phyloP scores from a whole-genome alignment of 2,888 invertebrate species.

The Dolichomitus sp. region DNA sequence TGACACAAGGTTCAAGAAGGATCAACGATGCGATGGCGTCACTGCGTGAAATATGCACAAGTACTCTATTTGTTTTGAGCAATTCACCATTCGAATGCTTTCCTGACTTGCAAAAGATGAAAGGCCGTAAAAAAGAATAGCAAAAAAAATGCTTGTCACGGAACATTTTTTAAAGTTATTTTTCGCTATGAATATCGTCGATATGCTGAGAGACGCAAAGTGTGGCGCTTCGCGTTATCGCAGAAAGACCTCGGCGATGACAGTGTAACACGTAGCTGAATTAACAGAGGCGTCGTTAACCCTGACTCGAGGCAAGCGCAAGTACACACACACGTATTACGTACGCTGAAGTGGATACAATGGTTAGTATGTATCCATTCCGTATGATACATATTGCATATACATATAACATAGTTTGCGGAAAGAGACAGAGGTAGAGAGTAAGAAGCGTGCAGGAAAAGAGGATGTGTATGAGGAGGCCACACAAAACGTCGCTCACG shows the following conservation, averaged over 20 bases:
- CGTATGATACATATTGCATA: constrained; percentile 5
- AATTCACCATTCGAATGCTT: constrained; percentile 7
- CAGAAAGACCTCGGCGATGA: constrained; percentile 45
- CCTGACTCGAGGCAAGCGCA: constrained; percentile 48
- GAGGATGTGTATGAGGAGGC: constrained; percentile 26
- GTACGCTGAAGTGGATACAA: constrained; percentile 12
- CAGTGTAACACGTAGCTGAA: constrained; percentile 29
- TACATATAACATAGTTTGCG: constrained; percentile 5
- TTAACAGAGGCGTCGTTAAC: constrained; percentile 56
- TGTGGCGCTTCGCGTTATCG: constrained; percentile 43
- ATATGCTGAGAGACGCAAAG: not conserved
- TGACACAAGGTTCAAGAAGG: constrained; percentile 28
- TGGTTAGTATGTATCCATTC: constrained; percentile 3
- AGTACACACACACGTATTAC: constrained; percentile 17
- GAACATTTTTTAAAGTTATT: constrained; percentile 16
- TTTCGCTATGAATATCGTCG: constrained; percentile 12
- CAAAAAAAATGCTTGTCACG: constrained; percentile 19
- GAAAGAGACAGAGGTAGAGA: constrained; percentile 22
- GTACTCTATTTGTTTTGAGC: constrained; percentile 14
- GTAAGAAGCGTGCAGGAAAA: not conserved
- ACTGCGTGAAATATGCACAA: constrained; percentile 15
- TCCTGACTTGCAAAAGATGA: not conserved
- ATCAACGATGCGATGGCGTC: constrained; percentile 29
- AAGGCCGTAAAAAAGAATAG: constrained; percentile 1
- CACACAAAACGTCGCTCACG: constrained; percentile 36